Base-by-base conservation (phyloP, 2,888 invertebrate species). In the Physocephala rufipes region DNA sequence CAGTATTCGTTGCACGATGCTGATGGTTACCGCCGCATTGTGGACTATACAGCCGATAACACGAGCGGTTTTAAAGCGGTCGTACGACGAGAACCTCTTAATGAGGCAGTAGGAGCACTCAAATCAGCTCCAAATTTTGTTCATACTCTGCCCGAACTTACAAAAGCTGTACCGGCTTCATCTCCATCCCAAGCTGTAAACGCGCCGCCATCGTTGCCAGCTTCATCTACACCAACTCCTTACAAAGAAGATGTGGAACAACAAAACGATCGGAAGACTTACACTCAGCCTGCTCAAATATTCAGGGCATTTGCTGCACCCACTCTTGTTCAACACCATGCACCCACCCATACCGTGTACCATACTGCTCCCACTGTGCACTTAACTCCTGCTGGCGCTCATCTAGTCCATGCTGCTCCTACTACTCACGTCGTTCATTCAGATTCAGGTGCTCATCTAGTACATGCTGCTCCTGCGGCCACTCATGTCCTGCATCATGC, bases 11-110 rank as follows among this genome's bases (percentile, higher is more conserved):
- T 89, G n/a, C 84, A 88, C 71, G 88, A 89, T 76, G 81, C 89
- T 69, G 89, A 89, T 81, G 89, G 89, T 68, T 87, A 86, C 78
- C 87, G 86, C 74, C 86, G 89, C 71, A 87, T 85, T 73, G 89
- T 89, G 19, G 87, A 89, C 67, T 89, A 89, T 81, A 86, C 86
- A 30, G 87, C 87, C 55, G 88, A 88, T 79, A 82, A 85, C 15
- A 82, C 86, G 75, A 87, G 85, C 71, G 89, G 89, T 70, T 89
- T 89, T 79, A 88, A 86, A 74, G 89, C 88, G 68, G 86, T 87
- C 53, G 89, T 89, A 21, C 86, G 86, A 74, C 87, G 87, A 62
- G 88, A 88, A 78, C 87, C 86, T 26, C 79, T 83, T 4, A 13
- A 4, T 9, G 12, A 30, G 4, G 19, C 15, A 16, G 2, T 47